Base-by-base conservation (phyloP, 2,113 vertebrate species). In the Colius striatus region DNA sequence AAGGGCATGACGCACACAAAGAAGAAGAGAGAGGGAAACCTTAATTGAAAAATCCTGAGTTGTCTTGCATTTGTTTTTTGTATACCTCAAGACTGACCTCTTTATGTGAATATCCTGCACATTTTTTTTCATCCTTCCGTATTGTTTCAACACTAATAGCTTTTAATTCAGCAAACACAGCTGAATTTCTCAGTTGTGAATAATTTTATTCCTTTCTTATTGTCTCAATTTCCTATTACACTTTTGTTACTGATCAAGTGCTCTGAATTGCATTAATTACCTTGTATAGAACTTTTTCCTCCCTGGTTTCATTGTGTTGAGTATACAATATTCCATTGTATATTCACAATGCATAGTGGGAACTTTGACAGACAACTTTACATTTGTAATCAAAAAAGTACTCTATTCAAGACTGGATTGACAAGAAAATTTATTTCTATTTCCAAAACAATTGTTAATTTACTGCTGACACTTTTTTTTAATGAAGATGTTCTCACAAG, bases 141-240 rank as follows among this genome's bases (percentile, higher is more conserved):
- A 19, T 75, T 79, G 16, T 89, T 94, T 92, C 71, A 77, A 51
- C 58, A 30, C 16, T 84, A n/a, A 16, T 32, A 51, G 12, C 13
- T 60, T 92, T 87, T 77, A 66, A 74, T 82, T 54, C 13, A 90
- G 72, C 92, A 92, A 95, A 84, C 55, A 55, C 8, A 60, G 34
- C 6, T 21, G 11, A 0, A 26, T 47, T 80, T 88, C 26, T 76
- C 5, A 34, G 18, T 65, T 55, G 22, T 55, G 34, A 79, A 87
- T 82, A 74, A 80, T 50, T 68, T 91, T 63, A 84, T 58, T 54
- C 10, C 15, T 72, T 72, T 87, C 17, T 63, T 63, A 58, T 43
- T 55, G 16, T 32, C 48, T 91, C 30, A 6, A 3, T 87, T 82
- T 79, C 36, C 50, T 87, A 9, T 79, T 66, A 82, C 18, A 50